These are phyloP conservation scores for Azemiops feae DNA, from an alignment of 2,113 vertebrate genomes.

Conservation along the genomic window DNA sequence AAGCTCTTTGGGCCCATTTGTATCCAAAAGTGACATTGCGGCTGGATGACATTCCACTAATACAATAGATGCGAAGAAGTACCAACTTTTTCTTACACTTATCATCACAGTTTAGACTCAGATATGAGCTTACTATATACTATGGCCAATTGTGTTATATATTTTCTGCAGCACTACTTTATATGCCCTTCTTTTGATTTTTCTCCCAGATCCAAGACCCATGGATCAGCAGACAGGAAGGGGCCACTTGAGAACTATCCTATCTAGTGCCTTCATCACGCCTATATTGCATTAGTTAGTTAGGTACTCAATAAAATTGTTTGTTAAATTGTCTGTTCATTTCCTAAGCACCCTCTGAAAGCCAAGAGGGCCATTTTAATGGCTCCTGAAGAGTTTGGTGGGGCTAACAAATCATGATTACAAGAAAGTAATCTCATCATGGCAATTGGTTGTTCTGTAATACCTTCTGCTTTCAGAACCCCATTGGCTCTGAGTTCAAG, in stretches of 20 bases:
- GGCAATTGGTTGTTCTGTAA: neutral
- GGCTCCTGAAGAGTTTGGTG: neutral
- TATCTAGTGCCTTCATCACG: neutral
- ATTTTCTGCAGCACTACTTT: neutral
- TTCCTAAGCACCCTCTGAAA: neutral
- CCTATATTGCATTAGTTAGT: neutral
- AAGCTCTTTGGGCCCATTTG: neutral
- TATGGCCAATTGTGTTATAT: neutral
- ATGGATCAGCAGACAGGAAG: neutral
- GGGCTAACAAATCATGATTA: neutral
- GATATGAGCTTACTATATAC: neutral
- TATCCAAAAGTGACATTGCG: neutral
- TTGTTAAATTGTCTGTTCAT: neutral
- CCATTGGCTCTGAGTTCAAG: neutral
- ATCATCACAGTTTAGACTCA: neutral
- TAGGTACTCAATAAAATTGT: neutral
- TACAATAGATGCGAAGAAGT: neutral
- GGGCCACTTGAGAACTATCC: neutral
- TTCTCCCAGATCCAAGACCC: neutral
- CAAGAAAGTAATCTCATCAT: neutral
- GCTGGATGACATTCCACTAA: neutral
- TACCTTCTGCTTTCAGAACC: neutral
- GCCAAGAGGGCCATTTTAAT: neutral
- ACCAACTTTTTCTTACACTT: neutral
- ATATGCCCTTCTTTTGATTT: neutral